A percentile compares a stretch with the other conserved stretches of the same genome.
phyloP scores from a whole-genome alignment of 2,113 vertebrate genomes.

The Malurus cyaneus region DNA sequence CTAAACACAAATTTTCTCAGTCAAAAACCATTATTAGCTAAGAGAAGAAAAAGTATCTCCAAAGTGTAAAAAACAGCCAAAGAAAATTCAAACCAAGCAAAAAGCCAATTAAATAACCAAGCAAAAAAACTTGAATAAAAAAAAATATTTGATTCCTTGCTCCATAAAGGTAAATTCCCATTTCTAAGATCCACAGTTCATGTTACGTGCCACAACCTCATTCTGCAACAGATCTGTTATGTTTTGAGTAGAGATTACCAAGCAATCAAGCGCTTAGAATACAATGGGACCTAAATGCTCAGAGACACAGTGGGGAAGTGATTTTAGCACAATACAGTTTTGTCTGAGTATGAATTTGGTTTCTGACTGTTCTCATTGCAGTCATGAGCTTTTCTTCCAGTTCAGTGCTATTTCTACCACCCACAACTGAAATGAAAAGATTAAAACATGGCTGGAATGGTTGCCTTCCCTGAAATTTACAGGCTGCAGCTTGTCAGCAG shows the following conservation, averaged over 20 bases:
- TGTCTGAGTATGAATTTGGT: background rate
- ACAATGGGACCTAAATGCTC: background rate
- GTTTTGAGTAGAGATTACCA: background rate
- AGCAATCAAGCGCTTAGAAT: background rate
- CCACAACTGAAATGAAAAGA: background rate
- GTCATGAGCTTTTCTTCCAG: background rate
- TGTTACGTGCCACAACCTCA: accelerated
- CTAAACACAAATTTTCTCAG: background rate
- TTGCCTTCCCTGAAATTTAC: background rate
- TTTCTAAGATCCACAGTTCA: background rate
- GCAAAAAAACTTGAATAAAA: background rate
- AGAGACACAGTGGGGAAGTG: background rate
- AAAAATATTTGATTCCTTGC: background rate
- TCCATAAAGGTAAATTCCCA: background rate
- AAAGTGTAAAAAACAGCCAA: background rate
- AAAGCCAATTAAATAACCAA: accelerated
- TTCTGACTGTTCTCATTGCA: background rate
- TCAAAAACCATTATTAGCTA: background rate
- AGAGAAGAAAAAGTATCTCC: background rate
- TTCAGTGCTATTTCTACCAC: background rate
- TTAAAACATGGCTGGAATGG: background rate
- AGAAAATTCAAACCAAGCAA: background rate
- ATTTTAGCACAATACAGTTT: background rate
- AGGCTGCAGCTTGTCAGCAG: background rate
- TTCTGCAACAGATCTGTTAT: background rate